phyloP scores from a whole-genome alignment of 2,797 vertebrate genomes.

The Pristis pectinata region DNA sequence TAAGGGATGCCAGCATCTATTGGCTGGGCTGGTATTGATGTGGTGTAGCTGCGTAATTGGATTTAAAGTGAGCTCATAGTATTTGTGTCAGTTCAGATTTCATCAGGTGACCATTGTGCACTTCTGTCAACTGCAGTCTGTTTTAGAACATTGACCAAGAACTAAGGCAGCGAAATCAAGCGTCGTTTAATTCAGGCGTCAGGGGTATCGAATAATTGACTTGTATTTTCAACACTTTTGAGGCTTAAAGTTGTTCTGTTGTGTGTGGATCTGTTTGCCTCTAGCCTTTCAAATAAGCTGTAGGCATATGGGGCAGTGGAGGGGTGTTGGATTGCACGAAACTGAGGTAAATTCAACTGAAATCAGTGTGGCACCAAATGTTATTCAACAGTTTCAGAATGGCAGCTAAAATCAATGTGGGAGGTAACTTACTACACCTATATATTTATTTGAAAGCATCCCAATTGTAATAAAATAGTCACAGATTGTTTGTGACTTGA shows the following conservation, averaged over 20 bases:
- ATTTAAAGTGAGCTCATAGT: constrained; percentile 70
- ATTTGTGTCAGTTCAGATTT: constrained; percentile 86
- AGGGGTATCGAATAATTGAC: constrained; percentile 57
- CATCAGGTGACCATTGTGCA: constrained; percentile 63
- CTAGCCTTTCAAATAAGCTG: not conserved
- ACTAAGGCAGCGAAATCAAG: constrained; percentile 84
- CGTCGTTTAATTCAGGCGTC: constrained; percentile 73
- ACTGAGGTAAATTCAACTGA: constrained; percentile 25
- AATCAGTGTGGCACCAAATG: not conserved
- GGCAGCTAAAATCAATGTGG: not conserved
- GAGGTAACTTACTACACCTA: not conserved
- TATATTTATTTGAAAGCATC: not conserved
- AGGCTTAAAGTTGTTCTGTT: constrained; percentile 25
- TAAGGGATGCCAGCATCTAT: constrained; percentile 66
- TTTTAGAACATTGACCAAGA: constrained; percentile 73
- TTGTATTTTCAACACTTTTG: constrained; percentile 30
- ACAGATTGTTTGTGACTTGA: not conserved
- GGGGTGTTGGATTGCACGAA: not conserved
- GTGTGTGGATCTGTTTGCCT: not conserved
- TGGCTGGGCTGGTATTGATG: constrained; percentile 70
- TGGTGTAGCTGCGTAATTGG: constrained; percentile 74
- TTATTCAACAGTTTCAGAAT: not conserved
- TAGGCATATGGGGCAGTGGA: not conserved
- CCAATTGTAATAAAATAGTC: not conserved
- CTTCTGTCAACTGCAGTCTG: constrained; percentile 71